Base-by-base conservation (phyloP, 2,797 vertebrate species). In the Dicrostonyx torquatus region DNA sequence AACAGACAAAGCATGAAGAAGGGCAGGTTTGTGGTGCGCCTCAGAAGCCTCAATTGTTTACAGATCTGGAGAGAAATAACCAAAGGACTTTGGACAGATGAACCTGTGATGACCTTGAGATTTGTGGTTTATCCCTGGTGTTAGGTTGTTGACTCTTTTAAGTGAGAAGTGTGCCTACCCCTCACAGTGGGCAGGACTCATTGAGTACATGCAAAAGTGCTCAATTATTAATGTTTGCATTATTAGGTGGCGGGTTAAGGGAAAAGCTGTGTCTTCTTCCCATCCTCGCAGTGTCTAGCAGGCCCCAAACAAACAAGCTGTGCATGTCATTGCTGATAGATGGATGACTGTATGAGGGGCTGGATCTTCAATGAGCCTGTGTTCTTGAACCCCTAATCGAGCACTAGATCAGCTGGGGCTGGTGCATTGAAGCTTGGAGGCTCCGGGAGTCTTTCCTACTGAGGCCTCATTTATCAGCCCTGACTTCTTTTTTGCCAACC, bases 391-490 rank as follows among this genome's bases (percentile, higher is more conserved):
- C 80, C 66, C 77, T 80, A 73, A 93, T 94, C 78, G 50, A 86
- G 43, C 60, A 48, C 45, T 66, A 50, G 76, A 87, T 94, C 94
- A 72, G 55, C 73, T 26, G 40, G 76, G n/a, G 62, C 58, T 15
- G 43, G 40, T 29, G 45, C 73, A 70, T 37, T 73, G 82, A 87
- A 73, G 70, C 80, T 77, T 6, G 4, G 77, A 26, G 43, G 45
- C 37, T 6, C 66, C 45, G 7, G 0, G 34, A 76, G 20, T 70
- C 79, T 90, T 88, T 92, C 45, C 43, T 80, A 12, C 12, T 3
- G 53, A 83, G 91, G 64, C 58, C 26, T 88, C 94, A 97, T 96
- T 97, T 96, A 98, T 97, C 97, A 97, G 55, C 94, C n/a, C 75
- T 72, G 97, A 97, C 20, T 96, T 82, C 87, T 82, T 83, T 83